Evolutionary conservation across 2,113 vertebrate species (phyloP), one percentile per base, ranked within the genome.

Genomic region (Nipponia nippon): DNA sequence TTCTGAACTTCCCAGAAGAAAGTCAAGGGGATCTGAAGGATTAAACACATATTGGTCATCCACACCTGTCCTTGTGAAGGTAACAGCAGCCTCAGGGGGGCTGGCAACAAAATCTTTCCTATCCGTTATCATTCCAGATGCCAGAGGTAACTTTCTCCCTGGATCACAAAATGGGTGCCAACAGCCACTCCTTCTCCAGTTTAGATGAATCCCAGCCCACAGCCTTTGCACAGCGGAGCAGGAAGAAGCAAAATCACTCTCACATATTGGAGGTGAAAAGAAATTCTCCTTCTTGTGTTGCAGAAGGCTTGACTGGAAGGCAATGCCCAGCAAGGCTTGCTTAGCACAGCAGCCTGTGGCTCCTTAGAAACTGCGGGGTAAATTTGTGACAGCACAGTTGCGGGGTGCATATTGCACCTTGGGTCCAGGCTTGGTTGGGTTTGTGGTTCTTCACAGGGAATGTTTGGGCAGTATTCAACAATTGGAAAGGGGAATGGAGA

Each of bases 1-100:
- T 55, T 87, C 75, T 66, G 69, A 95, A 73, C 61, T 76, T 90
- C 66, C 17, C 59, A 75, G 83, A 80, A 91, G 75, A 71, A 70
- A 83, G 40, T 58, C 12, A 10, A 44, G 18, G 7, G 56, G 61
- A 79, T 95, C 63, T 85, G 78, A 85, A 59, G 62, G 52, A 78
- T 94, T 93, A 94, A 95, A 91, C 49, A 71, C 22, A n/a, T 71
- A 71, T 69, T 78, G 84, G 70, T 95, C 90, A 90, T 89, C 89
- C 91, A 84, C 91, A 92, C 71, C 73, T 91, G 92, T 88, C 91
- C 81, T 3, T 73, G 52, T 66, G 72, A 89, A 83, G 77, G 88
- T 71, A 91, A 81, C 47, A 69, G 63, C 71, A 82, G 81, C 86
- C 56, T 86, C 29, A 36, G 78, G 63, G 47, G 46, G 23, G 17